Conservation (phyloP, 2,888 invertebrate species). For the Arge pagana region DNA sequence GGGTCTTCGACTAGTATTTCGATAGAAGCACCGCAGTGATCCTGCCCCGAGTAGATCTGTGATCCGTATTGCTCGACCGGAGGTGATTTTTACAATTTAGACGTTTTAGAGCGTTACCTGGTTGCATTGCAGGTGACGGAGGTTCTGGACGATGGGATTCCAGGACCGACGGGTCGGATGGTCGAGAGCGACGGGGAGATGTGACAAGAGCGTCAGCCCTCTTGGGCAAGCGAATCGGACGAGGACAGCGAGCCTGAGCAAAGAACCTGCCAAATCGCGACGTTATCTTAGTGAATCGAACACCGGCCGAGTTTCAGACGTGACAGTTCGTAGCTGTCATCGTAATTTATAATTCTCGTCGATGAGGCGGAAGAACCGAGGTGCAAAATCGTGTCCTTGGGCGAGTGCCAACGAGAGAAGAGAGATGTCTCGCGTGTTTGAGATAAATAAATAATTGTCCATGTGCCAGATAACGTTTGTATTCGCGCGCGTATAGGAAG, state of each 20-base stretch:
- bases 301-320: conserved; percentile 27
- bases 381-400: no score
- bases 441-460: no score
- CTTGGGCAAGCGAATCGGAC: conserved; percentile 52
- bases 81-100: no score
- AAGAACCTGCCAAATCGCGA: conserved; percentile 50
- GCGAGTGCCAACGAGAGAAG: no score
- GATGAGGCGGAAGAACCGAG: background rate
- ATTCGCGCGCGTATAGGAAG: no score
- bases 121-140: conserved; percentile 48
- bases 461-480: no score
- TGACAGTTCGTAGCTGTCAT: conserved; percentile 26
- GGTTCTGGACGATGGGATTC: conserved; percentile 46
- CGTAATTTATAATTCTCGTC: conserved; percentile 27
- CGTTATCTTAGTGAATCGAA: conserved; percentile 43
- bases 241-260: conserved; percentile 51
- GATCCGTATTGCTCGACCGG: no score
- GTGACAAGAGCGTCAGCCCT: conserved; percentile 51
- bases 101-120: no score
- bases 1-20: no score
- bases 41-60: no score
- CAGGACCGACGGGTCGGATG: conserved; percentile 42
- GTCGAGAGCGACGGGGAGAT: conserved; percentile 48
- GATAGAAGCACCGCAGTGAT: no score
- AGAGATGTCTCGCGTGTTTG: no score